phyloP scores from a whole-genome alignment of 2,797 vertebrate genomes.

The Coregonus ussuriensis region DNA sequence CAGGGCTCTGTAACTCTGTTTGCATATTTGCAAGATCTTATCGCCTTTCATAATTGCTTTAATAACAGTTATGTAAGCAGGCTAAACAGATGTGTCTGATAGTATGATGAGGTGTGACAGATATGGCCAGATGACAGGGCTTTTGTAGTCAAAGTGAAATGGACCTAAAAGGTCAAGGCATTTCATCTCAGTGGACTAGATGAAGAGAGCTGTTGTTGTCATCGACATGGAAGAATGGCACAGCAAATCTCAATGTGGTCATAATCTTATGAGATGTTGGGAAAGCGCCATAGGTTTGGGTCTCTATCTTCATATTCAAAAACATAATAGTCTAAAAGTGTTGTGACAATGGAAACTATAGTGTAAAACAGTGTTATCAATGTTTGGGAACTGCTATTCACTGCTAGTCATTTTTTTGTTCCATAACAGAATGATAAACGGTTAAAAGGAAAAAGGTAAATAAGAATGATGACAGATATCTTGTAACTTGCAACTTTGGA shows the following conservation, averaged over 20 bases:
- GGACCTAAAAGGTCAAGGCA: conserved; percentile 59
- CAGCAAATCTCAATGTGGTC: conserved; percentile 44
- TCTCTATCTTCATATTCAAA: not conserved
- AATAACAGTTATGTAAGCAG: conserved; percentile 9
- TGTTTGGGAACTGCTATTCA: not conserved
- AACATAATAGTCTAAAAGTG: not conserved
- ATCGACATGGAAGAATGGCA: conserved; percentile 23
- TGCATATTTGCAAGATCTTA: conserved; percentile 21
- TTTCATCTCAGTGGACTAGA: conserved; percentile 61
- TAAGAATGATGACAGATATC: not conserved
- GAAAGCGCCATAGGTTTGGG: not conserved
- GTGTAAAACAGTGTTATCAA: not conserved
- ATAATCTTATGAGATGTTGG: conserved; percentile 18
- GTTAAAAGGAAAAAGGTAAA: no score
- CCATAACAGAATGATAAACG: not conserved
- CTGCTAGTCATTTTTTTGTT: not conserved
- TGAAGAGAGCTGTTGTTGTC: conserved; percentile 49
- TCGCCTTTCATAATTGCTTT: conserved; percentile 28
- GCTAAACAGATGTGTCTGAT: conserved; percentile 19
- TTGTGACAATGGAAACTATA: not conserved
- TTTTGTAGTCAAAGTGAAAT: conserved; percentile 24
- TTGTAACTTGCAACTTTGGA: not conserved
- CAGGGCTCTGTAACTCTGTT: conserved; percentile 44
- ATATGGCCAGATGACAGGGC: conserved; percentile 29
- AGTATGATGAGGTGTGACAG: conserved; percentile 26